A percentile compares a stretch with the other conserved stretches of the same genome.
phyloP scores from a whole-genome alignment of 2,113 vertebrate genomes.

The Patagioenas fasciata region DNA sequence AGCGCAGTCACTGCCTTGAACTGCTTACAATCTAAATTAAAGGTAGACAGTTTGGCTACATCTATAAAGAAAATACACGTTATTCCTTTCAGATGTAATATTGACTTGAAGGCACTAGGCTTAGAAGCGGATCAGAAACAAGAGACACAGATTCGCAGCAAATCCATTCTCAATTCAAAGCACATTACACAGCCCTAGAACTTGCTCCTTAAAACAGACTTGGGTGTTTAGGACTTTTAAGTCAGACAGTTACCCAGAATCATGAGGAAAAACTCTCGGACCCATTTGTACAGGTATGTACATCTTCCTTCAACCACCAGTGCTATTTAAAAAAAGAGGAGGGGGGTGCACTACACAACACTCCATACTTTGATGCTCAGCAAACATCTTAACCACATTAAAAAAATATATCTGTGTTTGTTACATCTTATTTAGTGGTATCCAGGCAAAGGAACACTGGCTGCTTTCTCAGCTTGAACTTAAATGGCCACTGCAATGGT shows the following conservation, averaged over 20 bases:
- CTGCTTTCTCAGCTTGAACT: not conserved
- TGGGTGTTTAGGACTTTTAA: not conserved
- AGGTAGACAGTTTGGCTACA: not conserved
- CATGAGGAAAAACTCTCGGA: not conserved
- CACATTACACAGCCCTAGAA: not conserved
- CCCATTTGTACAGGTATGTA: accelerated
- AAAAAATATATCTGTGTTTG: not conserved
- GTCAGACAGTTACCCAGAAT: not conserved
- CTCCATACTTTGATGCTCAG: not conserved
- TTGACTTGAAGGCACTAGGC: not conserved
- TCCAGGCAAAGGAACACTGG: not conserved
- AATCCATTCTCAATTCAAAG: not conserved
- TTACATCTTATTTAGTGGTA: not conserved
- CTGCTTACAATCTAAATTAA: not conserved
- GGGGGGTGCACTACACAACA: not conserved
- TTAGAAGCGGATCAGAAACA: not conserved
- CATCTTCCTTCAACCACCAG: not conserved
- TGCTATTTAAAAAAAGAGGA: not conserved
- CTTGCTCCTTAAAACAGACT: not conserved
- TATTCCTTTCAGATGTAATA: not conserved
- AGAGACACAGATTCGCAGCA: not conserved
- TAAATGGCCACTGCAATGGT: not conserved
- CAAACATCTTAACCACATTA: not conserved
- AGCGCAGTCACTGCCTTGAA: not conserved
- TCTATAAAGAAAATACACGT: not conserved